Conservation (phyloP, 2,888 invertebrate genomes). For the Pollenia labialis region DNA sequence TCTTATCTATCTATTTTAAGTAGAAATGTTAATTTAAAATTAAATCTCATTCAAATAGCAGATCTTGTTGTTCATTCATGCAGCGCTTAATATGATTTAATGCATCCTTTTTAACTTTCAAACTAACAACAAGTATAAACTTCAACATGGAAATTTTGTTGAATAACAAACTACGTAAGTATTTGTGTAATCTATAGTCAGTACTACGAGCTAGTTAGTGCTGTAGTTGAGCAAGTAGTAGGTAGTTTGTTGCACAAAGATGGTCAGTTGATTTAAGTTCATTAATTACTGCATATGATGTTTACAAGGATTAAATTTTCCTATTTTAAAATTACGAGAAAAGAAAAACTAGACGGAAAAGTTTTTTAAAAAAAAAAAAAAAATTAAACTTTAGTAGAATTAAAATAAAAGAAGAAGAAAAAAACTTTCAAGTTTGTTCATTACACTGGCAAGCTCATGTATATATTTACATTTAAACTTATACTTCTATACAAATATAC, state of each 20-base stretch:
- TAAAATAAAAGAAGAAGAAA: neutral
- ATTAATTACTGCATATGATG: conserved; percentile 66
- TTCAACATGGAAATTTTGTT: neutral
- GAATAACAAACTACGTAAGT: neutral
- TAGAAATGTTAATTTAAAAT: too few relatives aligned
- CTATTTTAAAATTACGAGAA: conserved; percentile 1
- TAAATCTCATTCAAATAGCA: neutral
- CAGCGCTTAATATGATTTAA: neutral
- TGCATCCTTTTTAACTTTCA: neutral
- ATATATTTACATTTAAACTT: neutral
- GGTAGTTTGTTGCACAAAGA: conserved; percentile 3
- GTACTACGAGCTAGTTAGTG: neutral
- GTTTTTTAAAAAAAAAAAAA: conserved; percentile 14
- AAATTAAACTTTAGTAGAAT: conserved; percentile 3
- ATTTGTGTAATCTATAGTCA: neutral
- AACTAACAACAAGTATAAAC: neutral
- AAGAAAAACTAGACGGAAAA: conserved; percentile 6
- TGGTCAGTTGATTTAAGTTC: conserved; percentile 57
- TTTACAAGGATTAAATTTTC: conserved; percentile 54
- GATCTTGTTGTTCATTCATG: neutral
- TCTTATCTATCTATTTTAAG: too few relatives aligned
- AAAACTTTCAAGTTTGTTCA: conserved; percentile 41
- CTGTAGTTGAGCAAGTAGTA: neutral
- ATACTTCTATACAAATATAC: neutral
- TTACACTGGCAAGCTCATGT: neutral